Evolutionary conservation across 2,888 invertebrate species (phyloP).

Genomic region (Leucophora obtusa): DNA sequence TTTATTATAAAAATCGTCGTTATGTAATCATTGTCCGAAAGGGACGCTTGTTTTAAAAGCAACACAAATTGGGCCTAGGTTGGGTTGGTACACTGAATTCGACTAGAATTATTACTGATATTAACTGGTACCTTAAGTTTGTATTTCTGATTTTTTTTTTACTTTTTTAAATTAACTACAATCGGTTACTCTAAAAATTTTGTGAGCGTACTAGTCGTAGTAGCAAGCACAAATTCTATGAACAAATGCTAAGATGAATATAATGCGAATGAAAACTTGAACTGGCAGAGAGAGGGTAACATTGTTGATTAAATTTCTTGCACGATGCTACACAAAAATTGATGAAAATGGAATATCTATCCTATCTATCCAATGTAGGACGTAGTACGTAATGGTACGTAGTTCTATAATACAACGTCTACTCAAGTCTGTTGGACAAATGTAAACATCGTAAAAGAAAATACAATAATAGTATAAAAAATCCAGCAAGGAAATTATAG

Average conservation of each 20-base stretch:
- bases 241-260: conserved; percentile 35
- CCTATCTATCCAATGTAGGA: conserved; percentile 30
- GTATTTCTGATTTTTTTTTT: too few species aligned
- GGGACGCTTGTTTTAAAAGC: too few species aligned
- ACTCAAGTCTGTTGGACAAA: conserved; percentile 47
- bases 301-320: conserved; percentile 66
- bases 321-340: conserved; percentile 54
- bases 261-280: conserved; percentile 45
- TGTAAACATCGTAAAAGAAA: conserved; percentile 59
- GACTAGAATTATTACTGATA: too few species aligned
- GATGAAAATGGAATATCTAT: conserved; percentile 59
- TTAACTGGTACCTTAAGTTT: too few species aligned
- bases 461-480: conserved; percentile 16
- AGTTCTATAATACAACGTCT: conserved; percentile 16
- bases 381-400: neutral
- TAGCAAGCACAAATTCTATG: conserved; percentile 35
- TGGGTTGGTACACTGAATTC: too few species aligned
- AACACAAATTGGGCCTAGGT: too few species aligned
- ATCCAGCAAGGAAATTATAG: neutral
- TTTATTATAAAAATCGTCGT: too few species aligned
- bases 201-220: too few species aligned
- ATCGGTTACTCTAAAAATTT: too few species aligned
- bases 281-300: conserved; percentile 42
- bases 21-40: too few species aligned
- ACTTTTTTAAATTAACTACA: too few species aligned